Evolutionary conservation across 2,113 vertebrate genomes (phyloP).

Genomic region (Irena cyanogastra): DNA sequence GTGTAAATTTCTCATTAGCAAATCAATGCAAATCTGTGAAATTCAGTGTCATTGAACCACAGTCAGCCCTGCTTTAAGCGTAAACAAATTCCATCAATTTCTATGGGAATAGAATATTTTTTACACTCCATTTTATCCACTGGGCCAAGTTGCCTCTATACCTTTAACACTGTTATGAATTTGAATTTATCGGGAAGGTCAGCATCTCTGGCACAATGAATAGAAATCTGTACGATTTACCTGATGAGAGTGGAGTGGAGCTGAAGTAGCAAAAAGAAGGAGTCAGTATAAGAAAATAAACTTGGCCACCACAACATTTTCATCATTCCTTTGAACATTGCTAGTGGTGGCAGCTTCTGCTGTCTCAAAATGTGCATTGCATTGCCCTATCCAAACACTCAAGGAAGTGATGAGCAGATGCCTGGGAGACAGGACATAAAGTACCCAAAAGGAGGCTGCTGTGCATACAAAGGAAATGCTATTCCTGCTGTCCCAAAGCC

Average conservation of each 20-base stretch:
- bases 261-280: neutral
- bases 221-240: neutral
- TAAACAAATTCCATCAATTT: constrained; percentile 2
- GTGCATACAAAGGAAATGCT: neutral
- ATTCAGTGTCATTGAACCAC: constrained; percentile 18
- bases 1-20: constrained; percentile 42
- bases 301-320: neutral
- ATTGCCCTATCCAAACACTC: neutral
- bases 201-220: neutral
- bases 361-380: neutral
- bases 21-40: constrained; percentile 31
- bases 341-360: neutral
- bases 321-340: neutral
- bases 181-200: neutral
- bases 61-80: neutral
- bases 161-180: neutral
- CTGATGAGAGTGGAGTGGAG: neutral
- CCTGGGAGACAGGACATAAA: neutral
- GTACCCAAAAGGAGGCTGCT: neutral
- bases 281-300: neutral
- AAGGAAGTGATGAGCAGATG: neutral
- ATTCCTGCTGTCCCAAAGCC: neutral
- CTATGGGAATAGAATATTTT: neutral
- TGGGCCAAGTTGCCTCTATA: neutral
- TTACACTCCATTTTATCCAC: neutral